Evolutionary conservation across 2,113 vertebrate species (phyloP).

Genomic region (Bubalus kerabau): DNA sequence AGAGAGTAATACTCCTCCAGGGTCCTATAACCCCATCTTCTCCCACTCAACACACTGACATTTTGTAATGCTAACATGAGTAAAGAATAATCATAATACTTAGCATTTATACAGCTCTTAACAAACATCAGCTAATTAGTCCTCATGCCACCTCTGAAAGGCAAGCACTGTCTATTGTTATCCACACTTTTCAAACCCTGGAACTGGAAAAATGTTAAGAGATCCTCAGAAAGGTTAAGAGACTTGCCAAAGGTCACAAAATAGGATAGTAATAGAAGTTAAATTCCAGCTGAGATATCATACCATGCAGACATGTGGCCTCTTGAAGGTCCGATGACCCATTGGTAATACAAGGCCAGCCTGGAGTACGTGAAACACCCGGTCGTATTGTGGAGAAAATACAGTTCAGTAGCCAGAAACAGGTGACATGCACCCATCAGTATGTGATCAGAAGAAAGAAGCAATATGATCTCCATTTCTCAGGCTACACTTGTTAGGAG

Average conservation of each 20-base stretch:
- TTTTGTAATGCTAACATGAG: slow-evolving; percentile 50
- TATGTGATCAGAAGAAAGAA: neutral
- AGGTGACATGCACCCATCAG: neutral
- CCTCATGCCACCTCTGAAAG: slow-evolving; percentile 42
- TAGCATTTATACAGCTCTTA: slow-evolving; percentile 72
- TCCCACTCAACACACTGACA: slow-evolving; percentile 62
- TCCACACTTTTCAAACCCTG: slow-evolving; percentile 34
- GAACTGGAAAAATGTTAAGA: slow-evolving; percentile 70
- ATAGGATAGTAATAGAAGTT: slow-evolving; percentile 37
- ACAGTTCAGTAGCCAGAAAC: neutral
- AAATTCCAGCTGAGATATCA: slow-evolving; percentile 49
- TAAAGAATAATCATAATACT: slow-evolving; percentile 69
- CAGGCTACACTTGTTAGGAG: neutral
- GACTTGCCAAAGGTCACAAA: slow-evolving; percentile 70
- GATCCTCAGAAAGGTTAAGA: slow-evolving; percentile 73
- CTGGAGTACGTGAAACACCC: neutral
- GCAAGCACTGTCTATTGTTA: slow-evolving; percentile 65
- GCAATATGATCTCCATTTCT: neutral
- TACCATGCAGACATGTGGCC: neutral
- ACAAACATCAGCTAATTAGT: slow-evolving; percentile 68
- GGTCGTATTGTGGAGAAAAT: neutral
- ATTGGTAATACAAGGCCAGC: neutral
- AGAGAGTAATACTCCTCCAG: neutral
- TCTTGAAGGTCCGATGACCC: neutral
- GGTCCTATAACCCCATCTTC: neutral